Percentiles rank a stretch among this genome's conserved stretches.
Conservation (phyloP, 2,888 invertebrate species). For the Schizaphis graminum region DNA sequence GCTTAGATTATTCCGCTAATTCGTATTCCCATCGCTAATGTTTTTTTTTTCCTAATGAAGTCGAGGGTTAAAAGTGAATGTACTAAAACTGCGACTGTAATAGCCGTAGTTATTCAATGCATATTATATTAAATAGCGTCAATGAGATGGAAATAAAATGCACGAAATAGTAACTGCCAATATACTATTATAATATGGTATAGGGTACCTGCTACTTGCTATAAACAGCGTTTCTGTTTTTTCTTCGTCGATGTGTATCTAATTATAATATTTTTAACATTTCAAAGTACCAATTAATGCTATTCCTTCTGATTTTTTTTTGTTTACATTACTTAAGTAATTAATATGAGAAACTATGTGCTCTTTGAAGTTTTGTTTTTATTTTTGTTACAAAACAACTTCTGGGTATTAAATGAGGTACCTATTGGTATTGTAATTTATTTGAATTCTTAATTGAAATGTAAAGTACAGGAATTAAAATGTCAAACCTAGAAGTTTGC, state of each 20-base stretch:
- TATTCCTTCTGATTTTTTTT: neutral
- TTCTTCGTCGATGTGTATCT: neutral
- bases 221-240: neutral
- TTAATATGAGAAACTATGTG: neutral
- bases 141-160: slow-evolving; percentile 4
- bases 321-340: neutral
- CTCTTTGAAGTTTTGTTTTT: slow-evolving; percentile 16
- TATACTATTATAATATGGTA: neutral
- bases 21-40: slow-evolving; percentile 41
- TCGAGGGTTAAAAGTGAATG: slow-evolving; percentile 51
- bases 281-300: neutral
- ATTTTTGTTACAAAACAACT: neutral
- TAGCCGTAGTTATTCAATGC: neutral
- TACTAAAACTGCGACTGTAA: neutral
- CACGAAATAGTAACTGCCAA: neutral
- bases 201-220: neutral
- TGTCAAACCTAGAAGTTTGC: neutral
- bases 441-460: neutral
- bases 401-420: neutral
- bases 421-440: neutral
- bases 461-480: neutral
- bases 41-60: slow-evolving; percentile 18
- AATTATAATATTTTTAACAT: neutral
- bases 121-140: neutral
- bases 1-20: slow-evolving; percentile 28